Conservation (phyloP, 2,888 invertebrate genomes). For the Watsonalla binaria region DNA sequence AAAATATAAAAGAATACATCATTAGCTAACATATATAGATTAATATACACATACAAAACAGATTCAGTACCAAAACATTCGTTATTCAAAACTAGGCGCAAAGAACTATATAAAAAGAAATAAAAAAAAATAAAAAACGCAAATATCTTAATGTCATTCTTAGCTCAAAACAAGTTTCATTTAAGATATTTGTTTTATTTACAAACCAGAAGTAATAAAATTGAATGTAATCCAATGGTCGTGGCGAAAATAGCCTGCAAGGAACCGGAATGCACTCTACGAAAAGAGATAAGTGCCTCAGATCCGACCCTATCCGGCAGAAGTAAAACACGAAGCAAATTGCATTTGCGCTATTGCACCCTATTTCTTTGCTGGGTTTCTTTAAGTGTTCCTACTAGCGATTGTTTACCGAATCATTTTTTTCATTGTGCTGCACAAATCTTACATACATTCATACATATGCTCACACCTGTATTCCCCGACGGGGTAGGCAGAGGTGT, state of each 20-base stretch:
- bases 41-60: no score
- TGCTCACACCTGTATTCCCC: no score
- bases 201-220: conserved; percentile 22
- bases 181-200: conserved; percentile 10
- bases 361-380: conserved; percentile 5
- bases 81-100: no score
- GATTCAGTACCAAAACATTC: no score
- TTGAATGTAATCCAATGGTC: conserved; percentile 30
- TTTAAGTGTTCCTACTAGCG: conserved; percentile 3
- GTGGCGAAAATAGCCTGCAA: conserved; percentile 19
- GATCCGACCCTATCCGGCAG: conserved; percentile 23
- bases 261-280: conserved; percentile 33
- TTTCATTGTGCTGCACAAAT: neutral
- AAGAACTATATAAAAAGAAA: no score
- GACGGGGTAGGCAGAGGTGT: no score
- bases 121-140: no score
- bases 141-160: conserved; percentile 1
- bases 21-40: no score
- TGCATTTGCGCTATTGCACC: conserved; percentile 18
- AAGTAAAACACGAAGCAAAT: conserved; percentile 26
- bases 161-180: neutral
- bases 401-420: neutral
- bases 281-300: conserved; percentile 33
- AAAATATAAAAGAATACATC: no score
- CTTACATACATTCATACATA: no score